A percentile compares a stretch with the other conserved stretches of the same genome.
Evolutionary conservation across 53 echinoderm and acorn worm genomes (phyloP).

Genomic region (Henricia sp.): DNA sequence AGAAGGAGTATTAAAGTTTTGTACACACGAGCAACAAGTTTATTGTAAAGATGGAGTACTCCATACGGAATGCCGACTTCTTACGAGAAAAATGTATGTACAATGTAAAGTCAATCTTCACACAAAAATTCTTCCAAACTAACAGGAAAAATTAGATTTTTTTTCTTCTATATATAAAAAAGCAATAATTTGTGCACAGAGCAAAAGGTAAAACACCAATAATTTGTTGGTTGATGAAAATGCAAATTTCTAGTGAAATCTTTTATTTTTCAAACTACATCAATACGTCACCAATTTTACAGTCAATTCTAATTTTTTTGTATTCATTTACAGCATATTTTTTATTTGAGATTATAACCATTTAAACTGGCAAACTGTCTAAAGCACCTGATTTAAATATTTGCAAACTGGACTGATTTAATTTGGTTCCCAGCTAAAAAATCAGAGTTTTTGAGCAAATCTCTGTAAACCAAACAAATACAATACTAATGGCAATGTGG

Average conservation of each 20-base stretch:
- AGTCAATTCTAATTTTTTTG: neutral
- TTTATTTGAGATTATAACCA: neutral
- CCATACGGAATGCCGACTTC: constrained; percentile 45
- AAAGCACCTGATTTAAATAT: constrained; percentile 1
- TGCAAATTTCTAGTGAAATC: constrained; percentile 7
- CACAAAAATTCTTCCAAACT: neutral
- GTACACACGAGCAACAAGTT: constrained; percentile 34
- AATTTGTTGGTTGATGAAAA: constrained; percentile 33
- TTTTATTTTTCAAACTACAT: neutral
- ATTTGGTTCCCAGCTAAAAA: neutral
- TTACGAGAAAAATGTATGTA: constrained; percentile 47
- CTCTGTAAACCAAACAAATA: neutral
- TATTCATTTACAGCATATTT: neutral
- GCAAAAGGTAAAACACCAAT: constrained; percentile 1
- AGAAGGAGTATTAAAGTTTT: neutral
- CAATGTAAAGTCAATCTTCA: constrained; percentile 16
- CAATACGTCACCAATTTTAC: neutral
- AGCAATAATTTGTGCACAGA: constrained; percentile 41
- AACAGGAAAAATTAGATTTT: constrained; percentile 28
- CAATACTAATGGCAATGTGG: no score
- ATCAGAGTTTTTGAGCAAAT: neutral
- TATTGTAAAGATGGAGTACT: neutral
- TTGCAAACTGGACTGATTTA: neutral
- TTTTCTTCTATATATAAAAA: constrained; percentile 34
- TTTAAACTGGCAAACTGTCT: neutral